These are phyloP conservation scores for Priocnemis perturbator DNA, from an alignment of 2,888 invertebrate genomes.

Conservation along the genomic window DNA sequence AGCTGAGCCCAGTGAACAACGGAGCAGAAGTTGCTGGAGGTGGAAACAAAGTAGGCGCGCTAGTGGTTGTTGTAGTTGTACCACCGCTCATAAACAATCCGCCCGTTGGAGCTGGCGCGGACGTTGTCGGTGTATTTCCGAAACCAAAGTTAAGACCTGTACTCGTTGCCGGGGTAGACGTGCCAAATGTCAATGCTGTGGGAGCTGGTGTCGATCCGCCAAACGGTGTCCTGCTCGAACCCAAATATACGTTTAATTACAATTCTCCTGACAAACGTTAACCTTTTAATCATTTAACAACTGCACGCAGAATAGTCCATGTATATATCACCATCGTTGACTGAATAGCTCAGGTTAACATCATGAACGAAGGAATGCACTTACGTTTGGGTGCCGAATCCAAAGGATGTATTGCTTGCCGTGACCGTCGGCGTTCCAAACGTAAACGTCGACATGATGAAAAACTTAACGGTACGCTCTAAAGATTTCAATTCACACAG, in stretches of 20 bases:
- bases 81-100: slow-evolving; percentile 63
- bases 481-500: background rate
- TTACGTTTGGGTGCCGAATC: slow-evolving; percentile 65
- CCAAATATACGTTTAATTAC: slow-evolving; percentile 3
- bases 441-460: slow-evolving; percentile 59
- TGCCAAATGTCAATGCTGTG: slow-evolving; percentile 60
- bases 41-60: slow-evolving; percentile 55
- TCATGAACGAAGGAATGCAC: slow-evolving; percentile 24
- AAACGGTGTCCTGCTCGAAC: slow-evolving; percentile 56
- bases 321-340: background rate
- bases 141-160: slow-evolving; percentile 62
- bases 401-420: slow-evolving; percentile 53
- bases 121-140: slow-evolving; percentile 49
- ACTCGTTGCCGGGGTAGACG: slow-evolving; percentile 53
- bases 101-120: slow-evolving; percentile 54
- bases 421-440: slow-evolving; percentile 65
- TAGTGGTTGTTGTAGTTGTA: slow-evolving; percentile 42
- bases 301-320: background rate
- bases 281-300: background rate
- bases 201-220: slow-evolving; percentile 53
- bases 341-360: slow-evolving; percentile 4
- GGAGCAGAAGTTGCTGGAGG: slow-evolving; percentile 59
- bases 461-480: background rate
- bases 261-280: background rate
- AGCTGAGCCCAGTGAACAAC: slow-evolving; percentile 62